Conservation (phyloP, 2,113 vertebrate species). For the Salvelinus alpinus region DNA sequence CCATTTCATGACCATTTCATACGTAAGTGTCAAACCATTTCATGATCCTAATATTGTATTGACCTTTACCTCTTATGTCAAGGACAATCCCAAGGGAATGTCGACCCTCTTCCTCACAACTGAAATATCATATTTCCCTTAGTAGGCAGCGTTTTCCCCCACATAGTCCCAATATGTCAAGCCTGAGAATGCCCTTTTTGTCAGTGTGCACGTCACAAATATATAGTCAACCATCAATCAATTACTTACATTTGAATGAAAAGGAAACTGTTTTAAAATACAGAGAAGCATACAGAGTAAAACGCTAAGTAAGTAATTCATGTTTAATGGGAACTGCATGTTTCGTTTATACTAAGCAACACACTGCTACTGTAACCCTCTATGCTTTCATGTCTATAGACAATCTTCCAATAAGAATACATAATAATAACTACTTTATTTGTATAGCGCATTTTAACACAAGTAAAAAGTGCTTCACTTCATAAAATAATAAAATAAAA, state of each 20-base stretch:
- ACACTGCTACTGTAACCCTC: not conserved
- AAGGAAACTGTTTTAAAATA: not conserved
- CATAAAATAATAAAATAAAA: no score
- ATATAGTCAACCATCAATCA: not conserved
- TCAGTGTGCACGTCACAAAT: not conserved
- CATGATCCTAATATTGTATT: not conserved
- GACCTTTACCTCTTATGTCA: no score
- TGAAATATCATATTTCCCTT: not conserved
- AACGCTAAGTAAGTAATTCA: not conserved
- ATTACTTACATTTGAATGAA: no score
- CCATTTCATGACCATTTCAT: not conserved
- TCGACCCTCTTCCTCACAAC: not conserved
- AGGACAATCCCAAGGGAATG: no score
- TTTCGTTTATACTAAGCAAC: not conserved
- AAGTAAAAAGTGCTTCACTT: no score
- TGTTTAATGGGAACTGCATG: not conserved
- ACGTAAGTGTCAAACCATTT: not conserved
- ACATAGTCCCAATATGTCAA: not conserved
- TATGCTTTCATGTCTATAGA: no score
- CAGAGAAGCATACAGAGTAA: not conserved
- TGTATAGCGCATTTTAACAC: no score
- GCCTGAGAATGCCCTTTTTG: not conserved
- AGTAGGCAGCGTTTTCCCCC: not conserved
- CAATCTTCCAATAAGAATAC: no score
- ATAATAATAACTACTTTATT: no score